A percentile compares a stretch with the other conserved stretches of the same genome.
These are phyloP conservation scores for Tipula unca DNA, from an alignment of 2,888 invertebrate genomes.

Conservation along the genomic window DNA sequence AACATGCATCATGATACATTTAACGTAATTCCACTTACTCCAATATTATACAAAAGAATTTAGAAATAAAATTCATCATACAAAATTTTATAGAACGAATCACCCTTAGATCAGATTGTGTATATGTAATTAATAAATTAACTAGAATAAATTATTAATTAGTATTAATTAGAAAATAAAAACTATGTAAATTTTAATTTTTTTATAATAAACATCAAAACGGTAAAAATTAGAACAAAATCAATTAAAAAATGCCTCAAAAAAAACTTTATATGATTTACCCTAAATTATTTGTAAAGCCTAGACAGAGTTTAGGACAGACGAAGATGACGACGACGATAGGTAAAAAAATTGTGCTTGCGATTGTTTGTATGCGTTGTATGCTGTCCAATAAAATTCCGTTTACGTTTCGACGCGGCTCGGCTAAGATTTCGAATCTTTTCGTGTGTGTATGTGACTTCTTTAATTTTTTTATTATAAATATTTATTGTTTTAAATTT, in stretches of 20 bases:
- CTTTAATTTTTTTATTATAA: background rate
- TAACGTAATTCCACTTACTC: background rate
- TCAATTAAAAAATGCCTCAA: background rate
- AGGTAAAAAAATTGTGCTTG: background rate
- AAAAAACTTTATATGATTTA: background rate
- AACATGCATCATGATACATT: background rate
- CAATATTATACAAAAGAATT: background rate
- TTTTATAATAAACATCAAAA: background rate
- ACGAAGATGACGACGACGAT: background rate
- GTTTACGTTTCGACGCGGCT: slow-evolving; percentile 1
- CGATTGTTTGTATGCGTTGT: background rate
- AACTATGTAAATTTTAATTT: background rate
- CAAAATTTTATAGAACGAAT: background rate
- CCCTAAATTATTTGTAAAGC: slow-evolving; percentile 19
- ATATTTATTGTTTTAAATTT: background rate
- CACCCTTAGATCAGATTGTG: background rate
- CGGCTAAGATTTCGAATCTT: background rate
- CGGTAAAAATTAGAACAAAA: slow-evolving; percentile 15
- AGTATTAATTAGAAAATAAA: background rate
- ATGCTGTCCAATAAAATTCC: background rate
- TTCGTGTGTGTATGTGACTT: background rate
- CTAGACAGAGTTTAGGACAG: slow-evolving; percentile 14
- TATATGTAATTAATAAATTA: background rate
- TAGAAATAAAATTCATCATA: background rate
- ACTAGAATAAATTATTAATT: background rate